Evolutionary conservation across 2,888 invertebrate genomes (phyloP), one percentile per base, ranked within the genome.

Genomic region (Campoletis raptor): DNA sequence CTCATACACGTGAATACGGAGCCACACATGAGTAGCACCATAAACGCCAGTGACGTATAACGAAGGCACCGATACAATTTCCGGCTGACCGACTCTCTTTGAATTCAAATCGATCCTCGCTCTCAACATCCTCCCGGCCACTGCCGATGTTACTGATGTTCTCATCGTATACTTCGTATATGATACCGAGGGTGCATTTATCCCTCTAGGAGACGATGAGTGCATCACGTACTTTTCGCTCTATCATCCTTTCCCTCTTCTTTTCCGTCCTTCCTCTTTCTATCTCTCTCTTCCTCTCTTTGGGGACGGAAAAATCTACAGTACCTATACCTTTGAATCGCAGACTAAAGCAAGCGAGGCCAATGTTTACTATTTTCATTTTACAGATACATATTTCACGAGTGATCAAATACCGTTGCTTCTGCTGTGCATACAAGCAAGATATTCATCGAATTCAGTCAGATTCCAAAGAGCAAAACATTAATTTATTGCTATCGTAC

Each of bases 61-160:
- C 87, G 86, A 89, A 88, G 84, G 85, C 84, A 80, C 86, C 85
- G 85, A 88, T 87, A 88, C 88, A 86, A 87, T 89, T 90, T 89
- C 89, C 89, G 74, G 87, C 79, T 88, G 89, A 87, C 87, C 87
- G 87, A 89, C 88, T 90, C 85, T 67, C 73, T 83, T 87, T 88
- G 89, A 90, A 88, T 88, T 85, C 78, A 83, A 88, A 89, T 89
- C 89, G 87, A 89, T 89, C 81, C 85, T 84, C 64, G 81, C 57
- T 83, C 73, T 78, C 54, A 48, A 52, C 67, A 78, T 82, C 73
- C 37, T 67, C 66, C 40, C 54, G 48, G 72, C 67, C 12, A 74
- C 67, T 69, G 57, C 66, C 40, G 57, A 85, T 66, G 74, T 61
- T 76, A 69, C 74, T 36, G 37, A 70, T 45, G 54, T 48, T 37